Percentiles rank a stretch among this genome's conserved stretches.
Conservation (phyloP, 2,113 vertebrate species). For the Poeciliopsis prolifica region DNA sequence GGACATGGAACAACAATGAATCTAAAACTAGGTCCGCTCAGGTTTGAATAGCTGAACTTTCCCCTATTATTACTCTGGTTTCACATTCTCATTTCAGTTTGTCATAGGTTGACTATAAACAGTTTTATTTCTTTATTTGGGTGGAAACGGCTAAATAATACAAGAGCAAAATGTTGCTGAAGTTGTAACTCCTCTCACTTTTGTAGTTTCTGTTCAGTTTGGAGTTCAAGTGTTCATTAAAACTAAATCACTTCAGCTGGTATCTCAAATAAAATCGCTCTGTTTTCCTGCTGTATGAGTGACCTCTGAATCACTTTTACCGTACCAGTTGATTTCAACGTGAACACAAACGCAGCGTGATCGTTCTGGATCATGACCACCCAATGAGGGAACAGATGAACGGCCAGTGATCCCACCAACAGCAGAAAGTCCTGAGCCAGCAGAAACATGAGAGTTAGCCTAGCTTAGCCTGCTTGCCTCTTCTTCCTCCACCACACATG, state of each 20-base stretch:
- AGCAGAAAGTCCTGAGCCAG: slow-evolving; percentile 68
- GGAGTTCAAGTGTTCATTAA: not conserved
- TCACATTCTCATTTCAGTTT: slow-evolving; percentile 1
- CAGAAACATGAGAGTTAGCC: slow-evolving; percentile 57
- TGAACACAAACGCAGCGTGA: slow-evolving; percentile 22
- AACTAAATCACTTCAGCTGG: not conserved
- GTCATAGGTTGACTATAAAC: not conserved
- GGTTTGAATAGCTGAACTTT: slow-evolving; percentile 4
- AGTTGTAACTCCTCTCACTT: not conserved
- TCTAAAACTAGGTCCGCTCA: not conserved
- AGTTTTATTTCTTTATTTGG: not conserved
- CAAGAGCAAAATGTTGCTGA: not conserved
- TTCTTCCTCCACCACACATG: slow-evolving; percentile 2
- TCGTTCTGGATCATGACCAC: slow-evolving; percentile 53
- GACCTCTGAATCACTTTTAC: slow-evolving; percentile 32
- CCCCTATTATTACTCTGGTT: slow-evolving; percentile 8
- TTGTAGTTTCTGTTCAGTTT: not conserved
- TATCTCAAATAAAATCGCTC: not conserved
- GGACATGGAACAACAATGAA: not conserved
- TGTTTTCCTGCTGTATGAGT: not conserved
- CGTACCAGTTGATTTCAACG: slow-evolving; percentile 48
- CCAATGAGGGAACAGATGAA: slow-evolving; percentile 40
- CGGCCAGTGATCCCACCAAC: slow-evolving; percentile 63
- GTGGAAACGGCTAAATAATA: not conserved
- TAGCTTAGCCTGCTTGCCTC: slow-evolving; percentile 23